Base-by-base conservation (phyloP, 2,797 vertebrate species). In the Mus spretus region DNA sequence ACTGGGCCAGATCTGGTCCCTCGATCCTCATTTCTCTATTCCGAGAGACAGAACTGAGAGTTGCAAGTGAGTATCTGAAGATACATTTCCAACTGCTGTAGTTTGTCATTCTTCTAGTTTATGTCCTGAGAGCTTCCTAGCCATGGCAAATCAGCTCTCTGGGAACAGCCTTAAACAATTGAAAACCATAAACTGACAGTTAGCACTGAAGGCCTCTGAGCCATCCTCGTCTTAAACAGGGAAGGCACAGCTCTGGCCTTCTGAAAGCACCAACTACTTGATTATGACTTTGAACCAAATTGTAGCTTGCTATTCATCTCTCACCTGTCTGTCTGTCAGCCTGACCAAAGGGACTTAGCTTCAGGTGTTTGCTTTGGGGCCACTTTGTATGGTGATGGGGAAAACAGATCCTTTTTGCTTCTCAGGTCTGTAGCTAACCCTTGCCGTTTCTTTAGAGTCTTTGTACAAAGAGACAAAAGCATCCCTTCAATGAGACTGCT, bases 101-200 rank as follows among this genome's bases (percentile, higher is more conserved):
- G 94, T 97, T 95, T 97, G 91, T 97, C 97, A 96, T 96, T 96
- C 95, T 97, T 97, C 96, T 19, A 93, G 92, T 97, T 98, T 96
- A 97, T 96, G 89, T 82, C 67, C 91, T 94, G 96, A 97, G 97
- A 98, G 92, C 96, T 97, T 96, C 92, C 90, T 91, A 95, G 95
- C 94, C 61, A 0, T 96, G 91, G 92, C 85, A 91, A 97, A 97
- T 97, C 97, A 96, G 95, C 67, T 63, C 40, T 93, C 93, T 93
- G 96, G 97, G 94, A 96, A 97, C 55, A 17, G 67, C 89, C 89
- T 96, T 86, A 96, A 96, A 85, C 88, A 96, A 96, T 90, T 83
- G 78, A 87, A 95, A 91, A 75, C 83, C 89, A 88, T 93, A 90
- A 96, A 89, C 97, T 70, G 89, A 88, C 2, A 89, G 90, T 86